Percentiles rank a stretch among this genome's conserved stretches.
Conservation (phyloP, 2,888 invertebrate genomes). For the Ennomos quercinarius region DNA sequence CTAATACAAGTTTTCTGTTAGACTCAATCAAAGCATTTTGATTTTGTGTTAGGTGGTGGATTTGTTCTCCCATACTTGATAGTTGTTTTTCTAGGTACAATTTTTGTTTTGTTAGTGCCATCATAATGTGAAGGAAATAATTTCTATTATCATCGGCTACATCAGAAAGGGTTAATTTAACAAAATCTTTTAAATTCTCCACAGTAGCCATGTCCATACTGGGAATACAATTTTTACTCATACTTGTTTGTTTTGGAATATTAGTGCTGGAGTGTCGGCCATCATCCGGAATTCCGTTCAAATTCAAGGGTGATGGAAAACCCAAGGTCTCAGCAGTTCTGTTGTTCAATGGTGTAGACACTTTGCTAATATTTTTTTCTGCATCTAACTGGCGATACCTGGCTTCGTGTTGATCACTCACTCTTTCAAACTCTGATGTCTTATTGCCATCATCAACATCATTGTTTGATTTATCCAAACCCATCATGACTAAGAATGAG, state of each 20-base stretch:
- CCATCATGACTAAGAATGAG: conserved; percentile 77
- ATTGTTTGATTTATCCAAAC: conserved; percentile 69
- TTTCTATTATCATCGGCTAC: conserved; percentile 74
- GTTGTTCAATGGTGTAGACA: conserved; percentile 73
- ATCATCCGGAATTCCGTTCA: conserved; percentile 63
- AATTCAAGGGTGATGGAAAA: conserved; percentile 63
- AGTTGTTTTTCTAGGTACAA: conserved; percentile 77
- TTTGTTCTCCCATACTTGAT: conserved; percentile 61
- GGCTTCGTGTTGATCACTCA: conserved; percentile 61
- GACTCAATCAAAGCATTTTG: conserved; percentile 77
- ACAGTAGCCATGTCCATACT: conserved; percentile 55
- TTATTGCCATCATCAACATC: conserved; percentile 63
- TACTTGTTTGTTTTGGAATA: conserved; percentile 38
- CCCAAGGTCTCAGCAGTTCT: conserved; percentile 59
- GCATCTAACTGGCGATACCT: conserved; percentile 59
- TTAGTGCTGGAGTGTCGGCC: conserved; percentile 51
- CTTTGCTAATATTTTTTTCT: conserved; percentile 70
- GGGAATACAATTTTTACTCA: conserved; percentile 28
- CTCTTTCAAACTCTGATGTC: conserved; percentile 61
- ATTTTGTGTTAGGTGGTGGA: conserved; percentile 65
- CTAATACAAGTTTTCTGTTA: conserved; percentile 77
- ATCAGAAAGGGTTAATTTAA: conserved; percentile 69
- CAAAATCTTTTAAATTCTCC: conserved; percentile 76
- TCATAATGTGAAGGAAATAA: conserved; percentile 78
- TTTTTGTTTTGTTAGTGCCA: conserved; percentile 79